Evolutionary conservation across 2,888 invertebrate genomes (phyloP).

Genomic region (Eupithecia subfuscata): DNA sequence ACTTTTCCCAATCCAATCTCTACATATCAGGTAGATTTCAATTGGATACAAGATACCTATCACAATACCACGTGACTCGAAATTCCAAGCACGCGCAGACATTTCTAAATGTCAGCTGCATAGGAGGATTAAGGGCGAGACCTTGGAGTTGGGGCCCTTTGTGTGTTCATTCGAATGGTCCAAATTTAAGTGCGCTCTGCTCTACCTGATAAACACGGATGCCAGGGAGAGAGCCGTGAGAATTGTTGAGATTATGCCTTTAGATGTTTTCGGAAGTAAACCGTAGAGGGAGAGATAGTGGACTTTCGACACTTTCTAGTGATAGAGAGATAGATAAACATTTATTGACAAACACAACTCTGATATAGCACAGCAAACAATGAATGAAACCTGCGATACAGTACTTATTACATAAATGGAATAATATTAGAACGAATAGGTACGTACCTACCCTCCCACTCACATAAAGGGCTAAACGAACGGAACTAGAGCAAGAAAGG

Average conservation of each 20-base stretch:
- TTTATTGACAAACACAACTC: too few relatives aligned
- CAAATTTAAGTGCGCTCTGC: not conserved
- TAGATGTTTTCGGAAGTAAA: not conserved
- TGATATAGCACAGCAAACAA: too few relatives aligned
- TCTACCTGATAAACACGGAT: not conserved
- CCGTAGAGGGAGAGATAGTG: not conserved
- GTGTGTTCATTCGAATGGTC: conserved; percentile 1
- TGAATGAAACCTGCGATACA: too few relatives aligned
- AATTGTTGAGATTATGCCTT: not conserved
- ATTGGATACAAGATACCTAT: not conserved
- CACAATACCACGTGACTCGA: conserved; percentile 13
- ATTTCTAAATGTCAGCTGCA: conserved; percentile 36
- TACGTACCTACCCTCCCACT: too few relatives aligned
- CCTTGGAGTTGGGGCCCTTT: conserved; percentile 7
- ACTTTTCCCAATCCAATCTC: not conserved
- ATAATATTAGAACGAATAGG: too few relatives aligned
- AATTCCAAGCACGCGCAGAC: conserved; percentile 31
- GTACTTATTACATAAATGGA: too few relatives aligned
- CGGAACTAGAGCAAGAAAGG: too few relatives aligned
- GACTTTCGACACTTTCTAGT: not conserved
- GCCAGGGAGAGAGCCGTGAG: not conserved
- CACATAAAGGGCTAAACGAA: too few relatives aligned
- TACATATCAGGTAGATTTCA: not conserved
- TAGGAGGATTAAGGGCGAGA: conserved; percentile 8
- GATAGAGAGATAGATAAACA: too few relatives aligned